A percentile compares a stretch with the other conserved stretches of the same genome.
phyloP scores from a whole-genome alignment of 2,113 vertebrate species.

The Burhinus oedicnemus region DNA sequence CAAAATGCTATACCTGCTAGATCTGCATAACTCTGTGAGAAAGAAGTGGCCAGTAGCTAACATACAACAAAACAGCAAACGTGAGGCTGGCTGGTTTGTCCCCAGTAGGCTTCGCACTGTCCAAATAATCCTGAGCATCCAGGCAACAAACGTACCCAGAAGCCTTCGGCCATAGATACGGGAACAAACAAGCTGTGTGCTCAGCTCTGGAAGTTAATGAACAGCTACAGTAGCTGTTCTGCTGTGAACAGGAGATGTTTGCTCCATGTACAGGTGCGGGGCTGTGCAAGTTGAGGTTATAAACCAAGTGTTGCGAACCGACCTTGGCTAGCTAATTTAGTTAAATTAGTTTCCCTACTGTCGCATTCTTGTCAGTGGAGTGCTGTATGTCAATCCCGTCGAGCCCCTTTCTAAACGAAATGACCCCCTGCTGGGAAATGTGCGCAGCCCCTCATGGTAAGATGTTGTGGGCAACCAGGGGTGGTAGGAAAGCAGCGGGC shows the following conservation, averaged over 20 bases:
- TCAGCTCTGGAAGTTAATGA: not conserved
- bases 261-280: not conserved
- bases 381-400: not conserved
- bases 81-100: not conserved
- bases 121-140: not conserved
- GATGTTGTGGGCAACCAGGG: rapidly evolving
- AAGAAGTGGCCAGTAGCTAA: not conserved
- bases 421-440: rapidly evolving
- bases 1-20: not conserved
- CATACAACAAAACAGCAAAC: rapidly evolving
- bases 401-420: not conserved
- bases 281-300: not conserved
- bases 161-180: not conserved
- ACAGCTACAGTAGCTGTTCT: not conserved
- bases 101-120: not conserved
- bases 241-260: not conserved
- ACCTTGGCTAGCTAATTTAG: not conserved
- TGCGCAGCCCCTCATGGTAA: rapidly evolving
- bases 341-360: not conserved
- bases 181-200: not conserved
- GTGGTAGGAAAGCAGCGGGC: not conserved
- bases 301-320: not conserved
- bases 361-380: not conserved
- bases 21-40: not conserved
- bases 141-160: not conserved